phyloP scores from a whole-genome alignment of 2,113 vertebrate genomes.

The Rhipidura dahli region DNA sequence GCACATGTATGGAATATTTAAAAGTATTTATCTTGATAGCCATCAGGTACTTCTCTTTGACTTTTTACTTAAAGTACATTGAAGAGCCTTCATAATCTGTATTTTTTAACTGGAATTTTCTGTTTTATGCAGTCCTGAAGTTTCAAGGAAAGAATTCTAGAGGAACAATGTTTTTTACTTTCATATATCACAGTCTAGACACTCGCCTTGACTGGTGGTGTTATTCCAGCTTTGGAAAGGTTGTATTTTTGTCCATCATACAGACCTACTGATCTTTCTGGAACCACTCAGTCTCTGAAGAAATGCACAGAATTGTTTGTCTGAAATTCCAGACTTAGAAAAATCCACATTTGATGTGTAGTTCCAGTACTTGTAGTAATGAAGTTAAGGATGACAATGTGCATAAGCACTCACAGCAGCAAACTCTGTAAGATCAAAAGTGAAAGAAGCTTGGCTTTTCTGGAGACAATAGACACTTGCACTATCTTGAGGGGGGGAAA shows the following conservation, averaged over 20 bases:
- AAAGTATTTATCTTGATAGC: background rate
- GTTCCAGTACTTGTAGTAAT: background rate
- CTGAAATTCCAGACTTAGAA: background rate
- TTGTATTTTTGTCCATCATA: background rate
- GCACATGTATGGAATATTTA: background rate
- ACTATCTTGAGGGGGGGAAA: background rate
- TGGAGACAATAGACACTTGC: background rate
- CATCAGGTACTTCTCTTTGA: background rate
- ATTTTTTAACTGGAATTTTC: background rate
- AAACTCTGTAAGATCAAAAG: background rate
- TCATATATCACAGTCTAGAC: background rate
- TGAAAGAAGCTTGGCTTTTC: background rate
- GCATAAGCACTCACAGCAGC: background rate
- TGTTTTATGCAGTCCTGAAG: background rate
- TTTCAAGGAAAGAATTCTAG: background rate
- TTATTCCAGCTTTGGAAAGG: background rate
- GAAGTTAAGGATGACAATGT: background rate
- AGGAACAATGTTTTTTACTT: background rate
- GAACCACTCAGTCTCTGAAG: background rate
- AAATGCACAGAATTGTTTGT: background rate
- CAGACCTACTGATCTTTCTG: background rate
- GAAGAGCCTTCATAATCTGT: background rate
- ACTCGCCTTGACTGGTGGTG: fast-evolving
- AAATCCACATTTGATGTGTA: background rate
- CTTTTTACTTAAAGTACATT: background rate